A percentile compares a stretch with the other conserved stretches of the same genome.
Conservation (phyloP, 2,888 invertebrate species). For the Phlogophora meticulosa region DNA sequence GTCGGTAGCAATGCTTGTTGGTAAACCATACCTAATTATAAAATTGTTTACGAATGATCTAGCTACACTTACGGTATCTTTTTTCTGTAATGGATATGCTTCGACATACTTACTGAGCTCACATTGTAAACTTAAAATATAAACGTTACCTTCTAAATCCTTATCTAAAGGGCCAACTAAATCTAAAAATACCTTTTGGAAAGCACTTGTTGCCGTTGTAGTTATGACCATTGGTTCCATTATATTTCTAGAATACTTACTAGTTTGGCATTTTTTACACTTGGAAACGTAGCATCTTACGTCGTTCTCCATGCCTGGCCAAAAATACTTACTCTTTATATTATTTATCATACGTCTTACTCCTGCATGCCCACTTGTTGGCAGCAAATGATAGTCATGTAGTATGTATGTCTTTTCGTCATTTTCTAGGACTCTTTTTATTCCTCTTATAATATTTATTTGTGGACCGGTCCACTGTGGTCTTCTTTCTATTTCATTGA, state of each 20-base stretch:
- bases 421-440: background rate
- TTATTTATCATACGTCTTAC: background rate
- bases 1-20: conserved; percentile 23
- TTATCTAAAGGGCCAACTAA: conserved; percentile 5
- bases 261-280: too few species aligned
- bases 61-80: conserved; percentile 24
- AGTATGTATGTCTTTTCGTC: background rate
- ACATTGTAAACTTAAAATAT: too few species aligned
- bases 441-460: background rate
- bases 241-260: background rate
- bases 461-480: background rate
- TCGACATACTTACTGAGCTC: conserved; percentile 20
- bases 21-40: conserved; percentile 28
- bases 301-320: conserved; percentile 17
- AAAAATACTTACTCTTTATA: background rate
- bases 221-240: conserved; percentile 37
- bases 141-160: background rate
- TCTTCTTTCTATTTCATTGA: background rate
- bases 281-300: conserved; percentile 5
- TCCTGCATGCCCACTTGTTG: conserved; percentile 1
- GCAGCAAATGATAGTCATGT: conserved; percentile 1
- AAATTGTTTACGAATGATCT: conserved; percentile 24
- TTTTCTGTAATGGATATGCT: conserved; percentile 25
- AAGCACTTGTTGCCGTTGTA: conserved; percentile 1
- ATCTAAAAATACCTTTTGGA: conserved; percentile 18